A percentile compares a stretch with the other conserved stretches of the same genome.
Evolutionary conservation across 2,888 invertebrate species (phyloP).

Genomic region (Drosophila pegasa): DNA sequence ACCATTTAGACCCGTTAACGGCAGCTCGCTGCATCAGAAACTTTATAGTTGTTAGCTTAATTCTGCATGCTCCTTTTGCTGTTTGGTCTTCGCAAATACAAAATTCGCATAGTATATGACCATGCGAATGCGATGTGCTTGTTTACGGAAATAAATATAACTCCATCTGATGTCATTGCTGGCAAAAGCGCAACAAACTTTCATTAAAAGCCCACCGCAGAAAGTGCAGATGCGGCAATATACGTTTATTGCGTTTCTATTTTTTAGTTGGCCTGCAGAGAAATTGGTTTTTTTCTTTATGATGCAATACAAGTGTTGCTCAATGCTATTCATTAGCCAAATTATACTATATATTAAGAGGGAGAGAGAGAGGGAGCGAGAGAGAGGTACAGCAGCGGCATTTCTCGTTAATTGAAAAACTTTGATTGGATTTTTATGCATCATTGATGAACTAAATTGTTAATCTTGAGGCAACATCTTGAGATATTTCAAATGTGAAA

Average conservation of each 20-base stretch:
- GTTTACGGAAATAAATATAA: slow-evolving; percentile 22
- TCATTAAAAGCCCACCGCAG: slow-evolving; percentile 52
- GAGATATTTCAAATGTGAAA: slow-evolving; percentile 9
- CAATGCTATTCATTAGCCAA: slow-evolving; percentile 26
- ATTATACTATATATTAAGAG: neutral
- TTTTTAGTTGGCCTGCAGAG: slow-evolving; percentile 7
- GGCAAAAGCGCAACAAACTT: slow-evolving; percentile 33
- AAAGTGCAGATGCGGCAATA: slow-evolving; percentile 13
- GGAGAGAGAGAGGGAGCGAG: neutral
- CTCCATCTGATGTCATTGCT: slow-evolving; percentile 37
- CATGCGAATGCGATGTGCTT: slow-evolving; percentile 22
- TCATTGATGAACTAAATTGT: slow-evolving; percentile 39
- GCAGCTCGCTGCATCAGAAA: neutral
- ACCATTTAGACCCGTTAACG: neutral
- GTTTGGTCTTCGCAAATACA: neutral
- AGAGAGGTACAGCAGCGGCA: neutral
- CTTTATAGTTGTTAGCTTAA: neutral
- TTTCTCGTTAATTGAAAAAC: slow-evolving; percentile 63
- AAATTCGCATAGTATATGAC: neutral
- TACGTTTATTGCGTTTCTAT: slow-evolving; percentile 25
- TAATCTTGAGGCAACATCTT: slow-evolving; percentile 26
- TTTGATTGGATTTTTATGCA: slow-evolving; percentile 57
- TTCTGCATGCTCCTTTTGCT: neutral
- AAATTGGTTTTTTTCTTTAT: slow-evolving; percentile 43
- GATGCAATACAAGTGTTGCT: slow-evolving; percentile 52